Conservation (phyloP, 2,113 vertebrate species). For the Puntigrus tetrazona region DNA sequence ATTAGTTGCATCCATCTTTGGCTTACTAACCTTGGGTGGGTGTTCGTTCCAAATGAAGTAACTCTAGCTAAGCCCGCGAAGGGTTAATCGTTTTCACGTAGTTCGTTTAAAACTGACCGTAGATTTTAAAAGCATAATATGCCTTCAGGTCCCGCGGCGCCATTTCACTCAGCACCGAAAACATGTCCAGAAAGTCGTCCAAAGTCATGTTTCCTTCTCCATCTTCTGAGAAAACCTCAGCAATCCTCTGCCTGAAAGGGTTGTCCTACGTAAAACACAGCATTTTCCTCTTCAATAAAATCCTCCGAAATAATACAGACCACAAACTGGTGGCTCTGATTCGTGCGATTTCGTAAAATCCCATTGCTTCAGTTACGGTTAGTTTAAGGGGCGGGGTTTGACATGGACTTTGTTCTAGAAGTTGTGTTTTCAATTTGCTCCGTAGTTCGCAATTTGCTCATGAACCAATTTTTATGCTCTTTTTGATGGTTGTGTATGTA, state of each 20-base stretch:
- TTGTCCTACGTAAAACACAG: conserved; percentile 82
- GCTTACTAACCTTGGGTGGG: no score
- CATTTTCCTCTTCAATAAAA: not conserved
- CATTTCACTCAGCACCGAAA: conserved; percentile 97
- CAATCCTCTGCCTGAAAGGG: conserved; percentile 92
- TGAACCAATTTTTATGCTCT: no score
- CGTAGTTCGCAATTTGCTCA: no score
- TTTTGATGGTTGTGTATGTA: no score
- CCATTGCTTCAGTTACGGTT: not conserved
- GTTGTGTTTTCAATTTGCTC: no score
- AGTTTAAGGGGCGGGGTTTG: not conserved
- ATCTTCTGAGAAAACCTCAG: conserved; percentile 91
- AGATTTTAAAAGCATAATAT: conserved; percentile 97
- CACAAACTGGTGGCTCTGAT: no score
- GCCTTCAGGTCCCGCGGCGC: conserved; percentile 94
- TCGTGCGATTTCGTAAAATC: not conserved
- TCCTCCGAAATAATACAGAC: no score
- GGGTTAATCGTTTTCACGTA: not conserved
- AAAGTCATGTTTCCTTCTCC: conserved; percentile 94
- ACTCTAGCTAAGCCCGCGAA: not conserved
- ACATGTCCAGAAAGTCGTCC: conserved; percentile 97
- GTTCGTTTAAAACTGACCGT: conserved; percentile 79
- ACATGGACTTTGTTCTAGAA: no score
- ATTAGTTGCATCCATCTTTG: no score
- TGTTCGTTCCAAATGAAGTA: not conserved